Evolutionary conservation across 1,140 invertebrate genomes (phyloP).

Genomic region (Aphaenogaster floridana): DNA sequence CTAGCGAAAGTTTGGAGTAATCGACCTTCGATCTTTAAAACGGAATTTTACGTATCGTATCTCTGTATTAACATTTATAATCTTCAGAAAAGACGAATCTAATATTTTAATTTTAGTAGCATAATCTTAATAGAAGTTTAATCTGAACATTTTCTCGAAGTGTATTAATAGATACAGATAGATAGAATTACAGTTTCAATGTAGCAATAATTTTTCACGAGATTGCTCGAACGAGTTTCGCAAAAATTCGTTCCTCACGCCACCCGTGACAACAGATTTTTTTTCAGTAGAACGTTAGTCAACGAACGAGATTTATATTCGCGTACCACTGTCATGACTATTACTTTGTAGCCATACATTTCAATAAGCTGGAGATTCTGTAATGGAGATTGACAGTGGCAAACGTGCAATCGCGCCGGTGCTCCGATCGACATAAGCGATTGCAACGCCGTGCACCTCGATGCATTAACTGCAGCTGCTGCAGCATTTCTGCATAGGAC

Average conservation of each 20-base stretch:
- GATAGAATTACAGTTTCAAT: neutral
- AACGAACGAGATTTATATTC: slow-evolving; percentile 19
- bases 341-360: slow-evolving; percentile 40
- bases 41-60: neutral
- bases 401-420: slow-evolving; percentile 69
- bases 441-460: slow-evolving; percentile 76
- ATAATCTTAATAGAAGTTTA: neutral
- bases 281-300: neutral
- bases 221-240: neutral
- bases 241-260: neutral
- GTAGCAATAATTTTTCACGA: neutral
- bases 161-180: neutral
- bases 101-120: neutral
- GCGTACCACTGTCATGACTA: slow-evolving; percentile 5
- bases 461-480: slow-evolving; percentile 86
- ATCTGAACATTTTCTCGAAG: neutral
- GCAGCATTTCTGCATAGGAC: slow-evolving; percentile 79
- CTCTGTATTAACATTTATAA: neutral
- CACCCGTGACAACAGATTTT: neutral
- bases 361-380: slow-evolving; percentile 60
- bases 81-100: neutral
- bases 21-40: neutral
- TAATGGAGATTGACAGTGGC: slow-evolving; percentile 67
- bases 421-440: slow-evolving; percentile 72
- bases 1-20: neutral